Evolutionary conservation across 2,113 vertebrate species (phyloP).

Genomic region (Epinephelus lanceolatus): DNA sequence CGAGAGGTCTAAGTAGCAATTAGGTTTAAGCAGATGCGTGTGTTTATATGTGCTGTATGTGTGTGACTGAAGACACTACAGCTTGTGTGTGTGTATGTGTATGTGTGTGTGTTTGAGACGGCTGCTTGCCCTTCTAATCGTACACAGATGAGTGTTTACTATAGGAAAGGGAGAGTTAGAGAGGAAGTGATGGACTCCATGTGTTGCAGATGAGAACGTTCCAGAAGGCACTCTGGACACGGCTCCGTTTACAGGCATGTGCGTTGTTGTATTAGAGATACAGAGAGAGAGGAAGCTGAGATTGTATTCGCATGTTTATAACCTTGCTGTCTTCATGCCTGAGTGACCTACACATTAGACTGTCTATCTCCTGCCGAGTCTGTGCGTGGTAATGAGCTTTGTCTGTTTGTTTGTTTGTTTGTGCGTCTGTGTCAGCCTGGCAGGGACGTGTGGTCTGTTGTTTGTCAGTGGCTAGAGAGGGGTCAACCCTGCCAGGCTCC

Average conservation of each 20-base stretch:
- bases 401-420: slow-evolving; percentile 38
- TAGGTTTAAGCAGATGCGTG: slow-evolving; percentile 65
- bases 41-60: slow-evolving; percentile 50
- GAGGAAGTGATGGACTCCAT: slow-evolving; percentile 80
- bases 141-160: slow-evolving; percentile 81
- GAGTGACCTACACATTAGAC: slow-evolving; percentile 18
- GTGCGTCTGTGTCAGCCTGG: slow-evolving; percentile 29
- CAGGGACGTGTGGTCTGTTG: slow-evolving; percentile 20
- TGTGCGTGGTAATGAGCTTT: slow-evolving; percentile 1
- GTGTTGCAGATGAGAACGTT: slow-evolving; percentile 63
- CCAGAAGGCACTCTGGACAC: slow-evolving; percentile 46
- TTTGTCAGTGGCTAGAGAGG: slow-evolving; percentile 37
- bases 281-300: slow-evolving; percentile 21
- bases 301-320: slow-evolving; percentile 15
- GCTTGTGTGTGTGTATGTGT: slow-evolving; percentile 16
- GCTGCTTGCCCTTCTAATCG: slow-evolving; percentile 70
- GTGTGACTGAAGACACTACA: slow-evolving; percentile 30
- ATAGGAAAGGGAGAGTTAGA: slow-evolving; percentile 75
- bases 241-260: slow-evolving; percentile 24
- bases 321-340: slow-evolving; percentile 11
- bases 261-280: slow-evolving; percentile 34
- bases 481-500: slow-evolving; percentile 66
- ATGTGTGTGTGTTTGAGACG: slow-evolving; percentile 34
- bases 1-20: slow-evolving; percentile 65
- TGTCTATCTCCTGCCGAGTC: slow-evolving; percentile 4